phyloP scores from a whole-genome alignment of 2,797 vertebrate species.

The Percopsis omiscomaycus region DNA sequence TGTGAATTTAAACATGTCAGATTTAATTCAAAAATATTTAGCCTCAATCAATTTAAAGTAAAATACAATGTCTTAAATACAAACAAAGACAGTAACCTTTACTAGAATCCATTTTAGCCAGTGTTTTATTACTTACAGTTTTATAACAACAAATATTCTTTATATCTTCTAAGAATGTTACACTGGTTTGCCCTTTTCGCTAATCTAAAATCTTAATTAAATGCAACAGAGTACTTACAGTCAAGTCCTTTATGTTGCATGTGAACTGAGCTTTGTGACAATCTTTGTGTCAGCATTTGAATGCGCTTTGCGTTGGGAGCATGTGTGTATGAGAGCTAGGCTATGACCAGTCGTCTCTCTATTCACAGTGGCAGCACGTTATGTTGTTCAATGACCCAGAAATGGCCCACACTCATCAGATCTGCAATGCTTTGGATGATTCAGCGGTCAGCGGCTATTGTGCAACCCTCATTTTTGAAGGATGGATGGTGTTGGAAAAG shows the following conservation, averaged over 20 bases:
- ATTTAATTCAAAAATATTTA: neutral
- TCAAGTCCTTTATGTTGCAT: conserved; percentile 21
- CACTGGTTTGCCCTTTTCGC: neutral
- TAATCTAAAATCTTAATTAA: conserved; percentile 5
- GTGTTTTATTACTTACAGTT: neutral
- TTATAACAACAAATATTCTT: neutral
- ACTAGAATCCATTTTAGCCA: too few relatives aligned
- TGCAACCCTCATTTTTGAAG: conserved; percentile 34
- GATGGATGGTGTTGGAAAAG: neutral
- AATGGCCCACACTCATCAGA: conserved; percentile 79
- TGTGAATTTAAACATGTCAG: too few relatives aligned
- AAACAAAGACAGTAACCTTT: conserved; percentile 11
- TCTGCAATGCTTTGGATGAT: conserved; percentile 73
- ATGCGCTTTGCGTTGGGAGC: conserved; percentile 24
- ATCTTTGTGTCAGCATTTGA: conserved; percentile 52
- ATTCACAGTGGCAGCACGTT: conserved; percentile 58
- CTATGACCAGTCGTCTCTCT: conserved; percentile 51
- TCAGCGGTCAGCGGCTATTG: conserved; percentile 70
- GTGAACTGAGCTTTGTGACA: conserved; percentile 38
- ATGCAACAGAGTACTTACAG: conserved; percentile 62
- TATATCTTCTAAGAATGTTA: conserved; percentile 3
- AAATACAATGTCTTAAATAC: neutral
- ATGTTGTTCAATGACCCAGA: conserved; percentile 77
- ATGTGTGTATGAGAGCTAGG: conserved; percentile 42
- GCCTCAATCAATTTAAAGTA: neutral